Evolutionary conservation across 2,797 vertebrate genomes (phyloP), one percentile per base, ranked within the genome.

Genomic region (Enteromius radiatus): DNA sequence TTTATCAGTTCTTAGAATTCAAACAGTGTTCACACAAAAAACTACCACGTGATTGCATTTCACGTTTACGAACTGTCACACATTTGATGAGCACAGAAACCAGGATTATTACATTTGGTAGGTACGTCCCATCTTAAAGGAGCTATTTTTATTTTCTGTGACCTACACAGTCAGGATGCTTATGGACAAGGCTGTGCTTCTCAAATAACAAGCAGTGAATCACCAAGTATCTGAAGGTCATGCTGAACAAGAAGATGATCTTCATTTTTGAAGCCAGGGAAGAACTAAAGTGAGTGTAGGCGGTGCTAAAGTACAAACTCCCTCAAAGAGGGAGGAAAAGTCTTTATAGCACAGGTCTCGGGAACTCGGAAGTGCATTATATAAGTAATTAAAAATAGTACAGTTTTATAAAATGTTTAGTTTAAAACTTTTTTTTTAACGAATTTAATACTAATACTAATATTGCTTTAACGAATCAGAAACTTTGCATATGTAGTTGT

Each of bases 191-290:
- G 65, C 12, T 64, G 43, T 78, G 49, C 26, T 41, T 65, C 52
- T 38, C 28, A 23, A n/a, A 74, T 31, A 68, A 69, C 14, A 49
- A 23, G 36, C 15, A 31, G 45, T 47, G 52, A 68, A 41, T 59
- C 33, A 76, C 6, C 49, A 76, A 41, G 52, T 76, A 61, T 80
- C 38, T 59, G 26, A 84, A 84, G 69, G 69, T 64, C 80, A 81
- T 3, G 45, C 31, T 65, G 5, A 81, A 52, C 43, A 81, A 38
- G 69, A 63, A 64, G 43, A 36, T 33, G 31, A 52, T 52, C 49
- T 45, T 68, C 52, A 70, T 36, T 45, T 81, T 75, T 74, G 15
- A 81, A 52, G 59, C 17, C 47, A 54, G 59, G n/a, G 15, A 74
- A 64, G 45, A 63, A 28, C 15, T 76, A 11, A 78, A 49, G 14